phyloP scores from a whole-genome alignment of 2,797 vertebrate species.

The Buphagus erythrorhynchus region DNA sequence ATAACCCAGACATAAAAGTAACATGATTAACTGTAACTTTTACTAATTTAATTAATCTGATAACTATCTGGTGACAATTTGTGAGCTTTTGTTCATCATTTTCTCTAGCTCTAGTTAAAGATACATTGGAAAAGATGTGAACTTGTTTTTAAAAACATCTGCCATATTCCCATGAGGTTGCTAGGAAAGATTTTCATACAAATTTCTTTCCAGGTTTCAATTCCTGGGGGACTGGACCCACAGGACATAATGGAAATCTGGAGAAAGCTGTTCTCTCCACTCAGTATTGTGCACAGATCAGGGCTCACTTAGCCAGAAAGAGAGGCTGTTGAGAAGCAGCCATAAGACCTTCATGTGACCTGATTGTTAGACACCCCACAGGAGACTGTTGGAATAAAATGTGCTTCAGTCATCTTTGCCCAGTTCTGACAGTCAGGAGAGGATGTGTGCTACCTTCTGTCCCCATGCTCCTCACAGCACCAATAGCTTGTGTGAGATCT shows the following conservation, averaged over 20 bases:
- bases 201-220: neutral
- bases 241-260: neutral
- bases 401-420: neutral
- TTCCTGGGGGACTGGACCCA: neutral
- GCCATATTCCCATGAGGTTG: neutral
- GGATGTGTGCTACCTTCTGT: neutral
- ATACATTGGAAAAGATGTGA: neutral
- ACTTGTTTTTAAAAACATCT: neutral
- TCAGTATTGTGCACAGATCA: neutral
- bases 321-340: neutral
- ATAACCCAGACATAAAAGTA: neutral
- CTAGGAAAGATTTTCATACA: neutral
- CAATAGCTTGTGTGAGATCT: neutral
- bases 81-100: neutral
- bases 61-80: neutral
- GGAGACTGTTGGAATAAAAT: neutral
- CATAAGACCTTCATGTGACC: fast-evolving
- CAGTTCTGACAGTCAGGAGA: neutral
- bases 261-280: neutral
- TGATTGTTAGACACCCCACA: neutral
- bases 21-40: neutral
- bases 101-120: neutral
- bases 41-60: neutral
- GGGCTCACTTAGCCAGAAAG: neutral
- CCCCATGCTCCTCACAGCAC: fast-evolving